Conservation (phyloP, 2,113 vertebrate genomes). For the Trematocara stigmaticum region DNA sequence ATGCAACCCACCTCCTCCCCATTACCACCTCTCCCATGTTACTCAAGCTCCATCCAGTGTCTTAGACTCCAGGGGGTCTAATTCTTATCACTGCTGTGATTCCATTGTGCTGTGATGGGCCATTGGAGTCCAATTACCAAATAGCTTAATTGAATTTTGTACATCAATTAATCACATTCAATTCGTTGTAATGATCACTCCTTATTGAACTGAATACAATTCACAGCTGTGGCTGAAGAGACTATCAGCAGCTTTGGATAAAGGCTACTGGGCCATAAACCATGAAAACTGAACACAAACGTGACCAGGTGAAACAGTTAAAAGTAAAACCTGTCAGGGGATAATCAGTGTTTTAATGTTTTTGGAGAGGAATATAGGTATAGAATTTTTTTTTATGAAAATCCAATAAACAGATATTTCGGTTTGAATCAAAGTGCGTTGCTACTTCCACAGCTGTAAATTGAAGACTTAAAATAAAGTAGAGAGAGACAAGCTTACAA, state of each 20-base stretch:
- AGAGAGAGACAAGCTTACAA: background rate
- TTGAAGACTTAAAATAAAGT: background rate
- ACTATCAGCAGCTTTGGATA: background rate
- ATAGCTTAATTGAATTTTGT: background rate
- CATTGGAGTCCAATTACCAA: background rate
- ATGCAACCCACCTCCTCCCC: background rate
- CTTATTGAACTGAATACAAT: background rate
- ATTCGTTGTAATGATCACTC: background rate
- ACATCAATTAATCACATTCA: background rate
- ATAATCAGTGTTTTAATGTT: background rate
- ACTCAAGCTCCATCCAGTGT: background rate
- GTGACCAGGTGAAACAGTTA: background rate
- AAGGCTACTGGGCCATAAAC: background rate
- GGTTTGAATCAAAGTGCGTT: background rate
- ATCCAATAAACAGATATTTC: background rate
- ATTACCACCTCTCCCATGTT: background rate
- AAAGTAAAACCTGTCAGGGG: background rate
- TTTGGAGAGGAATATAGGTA: background rate
- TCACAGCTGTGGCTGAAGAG: background rate
- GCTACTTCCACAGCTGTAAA: background rate
- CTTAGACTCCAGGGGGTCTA: rapidly evolving
- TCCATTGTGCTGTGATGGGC: background rate
- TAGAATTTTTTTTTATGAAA: rapidly evolving
- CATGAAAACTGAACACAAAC: background rate
- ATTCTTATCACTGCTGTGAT: background rate